Base-by-base conservation (phyloP, 2,797 vertebrate genomes). In the Danio tinwini region DNA sequence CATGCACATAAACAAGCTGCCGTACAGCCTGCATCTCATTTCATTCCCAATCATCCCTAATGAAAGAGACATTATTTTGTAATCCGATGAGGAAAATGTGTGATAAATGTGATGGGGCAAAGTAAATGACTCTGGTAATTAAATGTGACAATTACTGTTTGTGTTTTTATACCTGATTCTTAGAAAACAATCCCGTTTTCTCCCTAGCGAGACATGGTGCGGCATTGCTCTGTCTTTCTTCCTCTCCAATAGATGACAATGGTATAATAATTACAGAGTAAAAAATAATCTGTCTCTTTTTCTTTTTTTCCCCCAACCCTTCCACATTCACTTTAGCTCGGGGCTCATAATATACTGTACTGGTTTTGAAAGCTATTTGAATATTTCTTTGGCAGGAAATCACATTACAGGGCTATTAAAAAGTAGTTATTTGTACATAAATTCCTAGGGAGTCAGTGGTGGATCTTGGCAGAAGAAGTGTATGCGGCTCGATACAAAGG, bases 361-460 rank as follows among this genome's bases (percentile, higher is more conserved):
- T 94, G 92, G 75, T 76, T 90, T 89, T 92, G 91, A 92, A 92
- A 93, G 88, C 91, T 89, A 94, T 95, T 93, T 95, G 93, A 94
- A 95, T 94, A 94, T 94, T 94, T 94, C 92, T 94, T 93, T 94
- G 93, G 93, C 93, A 94, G 92, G 92, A 94, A 94, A 94, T 94
- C 93, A 88, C 90, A 94, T 95, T 94, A 94, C 89, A 63, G 90
- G 92, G 90, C 93, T 93, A 95, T 95, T 94, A 95, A 95, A 95
- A 95, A 94, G 93, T 95, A 95, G 94, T 95, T 95, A 95, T 95
- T 94, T 94, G 93, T 94, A 94, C 94, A 95, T 95, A 95, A 94
- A 94, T 95, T 94, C 90, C 90, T 89, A 63, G 88, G 89, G 91
- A 94, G 90, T 93, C 91, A 88, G 90, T 92, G 89, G 86, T 82